Evolutionary conservation across 2,113 vertebrate genomes (phyloP), one percentile per base, ranked within the genome.

Genomic region (Zapornia atra): DNA sequence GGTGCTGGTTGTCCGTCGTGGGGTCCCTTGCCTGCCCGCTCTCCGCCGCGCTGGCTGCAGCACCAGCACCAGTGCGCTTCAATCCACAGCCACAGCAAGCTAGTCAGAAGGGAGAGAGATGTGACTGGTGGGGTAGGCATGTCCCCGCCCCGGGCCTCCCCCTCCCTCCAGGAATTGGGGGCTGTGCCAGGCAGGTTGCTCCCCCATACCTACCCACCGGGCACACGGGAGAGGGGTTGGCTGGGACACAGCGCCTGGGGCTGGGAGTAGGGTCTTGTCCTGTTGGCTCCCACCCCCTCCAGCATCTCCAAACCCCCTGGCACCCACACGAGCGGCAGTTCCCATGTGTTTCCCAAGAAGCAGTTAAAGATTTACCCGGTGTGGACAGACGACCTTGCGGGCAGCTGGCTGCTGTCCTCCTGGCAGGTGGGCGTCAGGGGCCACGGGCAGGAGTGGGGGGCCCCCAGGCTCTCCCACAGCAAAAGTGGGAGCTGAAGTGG

Each of bases 281-380:
- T 70, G 33, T 44, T 56, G 38, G 20, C 60, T 92, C 91, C 48
- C 89, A 95, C 64, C 33, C 89, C 33, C 26, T 84, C 72, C 24
- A 3, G 73, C 3, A 4, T 63, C 77, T 84, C 91, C 24, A 2
- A 90, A 82, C 24, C 80, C 78, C 88, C 80, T 73, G 26, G 51
- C 69, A 92, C 86, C 64, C 64, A 66, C 56, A 73, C 0, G 0
- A 86, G 38, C 29, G 0, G 69, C 3, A 0, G 77, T 56, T 91
- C 86, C 83, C 65, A 95, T 86, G 46, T 84, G 91, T 95, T 96
- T 94, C 86, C 92, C 91, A 96, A 97, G 91, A 94, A 92, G 91
- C 88, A 86, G 96, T 96, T 97, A 95, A 97, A 96, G 72, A 96
- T 97, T 97, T 95, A 96, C 96, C 95, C 60, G 3, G 20, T 71